Base-by-base conservation (phyloP, 2,888 invertebrate genomes). In the Cataglyphis cursor region DNA sequence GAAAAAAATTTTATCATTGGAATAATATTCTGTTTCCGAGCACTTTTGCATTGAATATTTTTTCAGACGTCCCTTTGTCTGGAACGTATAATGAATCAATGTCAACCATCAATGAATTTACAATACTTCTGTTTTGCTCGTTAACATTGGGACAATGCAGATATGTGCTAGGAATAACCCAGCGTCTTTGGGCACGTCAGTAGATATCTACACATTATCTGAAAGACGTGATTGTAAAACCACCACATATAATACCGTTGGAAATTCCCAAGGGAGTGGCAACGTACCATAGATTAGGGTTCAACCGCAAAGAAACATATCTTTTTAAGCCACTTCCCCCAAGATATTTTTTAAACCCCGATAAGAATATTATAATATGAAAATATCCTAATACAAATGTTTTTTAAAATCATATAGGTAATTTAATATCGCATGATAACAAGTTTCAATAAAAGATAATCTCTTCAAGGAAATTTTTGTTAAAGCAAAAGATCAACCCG, bases 201-300 rank as follows among this genome's bases (percentile, higher is more conserved):
- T 35, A 18, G 24, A 76, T 41, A 68, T 24, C 10, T 31, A 57
- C 0, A 3, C 21, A 24, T 38, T 28, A 4, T 35, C 6, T 76
- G n/a, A 54, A 70, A 76, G 41, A 76, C 15, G 5, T 3, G n/a
- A n/a, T 5, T n/a, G 18, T 28, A 12, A n/a, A 48, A 66, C 35
- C 18, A 48, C 54, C 21, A 24, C 12, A 21, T 41, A 70, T 31
- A 41, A 68, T 41, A 18, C 9, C 1, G 9, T 76, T 41, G 76
- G 76, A 57, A 76, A 76, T 76, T 70, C 76, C 76, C 76, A 31
- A 38, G 28, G 72, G 76, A 78, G 72, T 51, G 76, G 54, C 68
- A 12, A 68, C 66, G 21, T 61, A 38, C 18, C 24, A 78, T 15
- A 48, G 70, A 78, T 70, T 78, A 57, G 54, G 72, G 41, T 41